phyloP scores from a whole-genome alignment of 2,113 vertebrate species.

The Chaetodon auriga region DNA sequence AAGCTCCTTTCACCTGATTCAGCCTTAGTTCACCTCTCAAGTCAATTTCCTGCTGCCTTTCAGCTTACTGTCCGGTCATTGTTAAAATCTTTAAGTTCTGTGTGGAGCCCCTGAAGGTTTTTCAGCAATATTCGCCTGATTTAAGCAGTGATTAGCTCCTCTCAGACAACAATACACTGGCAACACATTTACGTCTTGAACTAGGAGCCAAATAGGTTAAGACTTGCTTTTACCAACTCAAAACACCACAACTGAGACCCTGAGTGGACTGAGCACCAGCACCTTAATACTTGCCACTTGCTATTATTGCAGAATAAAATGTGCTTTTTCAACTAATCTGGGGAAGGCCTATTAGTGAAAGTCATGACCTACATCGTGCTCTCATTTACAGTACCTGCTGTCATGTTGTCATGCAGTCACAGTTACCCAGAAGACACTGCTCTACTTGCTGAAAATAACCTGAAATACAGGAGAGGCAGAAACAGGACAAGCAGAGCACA shows the following conservation, averaged over 20 bases:
- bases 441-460: conserved; percentile 64
- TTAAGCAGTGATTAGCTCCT: conserved; percentile 34
- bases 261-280: not conserved
- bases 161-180: conserved; percentile 48
- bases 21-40: not conserved
- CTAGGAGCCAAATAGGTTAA: conserved; percentile 31
- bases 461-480: conserved; percentile 28
- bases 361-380: conserved; percentile 54
- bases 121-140: conserved; percentile 19
- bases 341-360: conserved; percentile 13
- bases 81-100: not conserved
- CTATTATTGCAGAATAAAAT: not conserved
- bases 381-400: conserved; percentile 34
- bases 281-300: not conserved
- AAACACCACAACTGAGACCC: not conserved
- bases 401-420: conserved; percentile 15
- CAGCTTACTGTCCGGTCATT: not conserved
- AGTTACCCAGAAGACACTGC: conserved; percentile 36
- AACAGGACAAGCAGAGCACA: conserved; percentile 8
- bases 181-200: not conserved
- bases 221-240: conserved; percentile 4
- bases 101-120: not conserved
- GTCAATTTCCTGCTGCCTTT: not conserved
- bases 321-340: conserved; percentile 4
- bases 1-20: not conserved